phyloP scores from a whole-genome alignment of 2,888 invertebrate species.

The Girardia tigrina region DNA sequence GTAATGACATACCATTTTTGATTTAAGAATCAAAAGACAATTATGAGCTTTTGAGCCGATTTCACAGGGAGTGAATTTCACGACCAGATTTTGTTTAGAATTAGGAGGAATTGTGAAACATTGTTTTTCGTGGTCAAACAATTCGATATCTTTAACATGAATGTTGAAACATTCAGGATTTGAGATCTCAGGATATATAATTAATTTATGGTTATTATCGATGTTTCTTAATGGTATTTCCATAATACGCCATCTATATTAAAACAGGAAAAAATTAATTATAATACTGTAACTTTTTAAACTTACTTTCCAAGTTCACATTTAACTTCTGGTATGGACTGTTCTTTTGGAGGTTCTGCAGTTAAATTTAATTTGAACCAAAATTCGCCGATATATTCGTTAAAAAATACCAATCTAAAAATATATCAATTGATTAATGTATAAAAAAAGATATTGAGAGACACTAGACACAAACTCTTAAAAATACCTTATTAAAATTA shows the following conservation, averaged over 20 bases:
- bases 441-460: too few species aligned
- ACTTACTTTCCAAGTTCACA: constrained; percentile 49
- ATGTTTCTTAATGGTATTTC: constrained; percentile 28
- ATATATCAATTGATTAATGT: too few species aligned
- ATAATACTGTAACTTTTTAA: not conserved
- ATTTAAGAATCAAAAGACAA: constrained; percentile 44
- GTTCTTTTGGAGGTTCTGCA: constrained; percentile 44
- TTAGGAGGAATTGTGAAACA: not conserved
- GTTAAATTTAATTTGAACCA: constrained; percentile 47
- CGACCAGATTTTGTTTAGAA: constrained; percentile 39
- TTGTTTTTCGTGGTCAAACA: not conserved
- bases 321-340: constrained; percentile 44
- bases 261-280: not conserved
- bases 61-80: constrained; percentile 46
- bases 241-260: constrained; percentile 43
- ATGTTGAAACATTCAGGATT: not conserved
- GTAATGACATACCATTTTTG: constrained; percentile 39
- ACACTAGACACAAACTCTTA: too few species aligned
- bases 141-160: not conserved
- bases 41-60: constrained; percentile 45
- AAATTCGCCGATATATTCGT: constrained; percentile 48
- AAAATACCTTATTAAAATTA: too few species aligned
- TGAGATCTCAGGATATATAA: not conserved
- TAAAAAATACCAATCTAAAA: constrained; percentile 45
- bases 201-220: not conserved